phyloP scores from a whole-genome alignment of 2,888 invertebrate genomes.

The Cabera pusaria region DNA sequence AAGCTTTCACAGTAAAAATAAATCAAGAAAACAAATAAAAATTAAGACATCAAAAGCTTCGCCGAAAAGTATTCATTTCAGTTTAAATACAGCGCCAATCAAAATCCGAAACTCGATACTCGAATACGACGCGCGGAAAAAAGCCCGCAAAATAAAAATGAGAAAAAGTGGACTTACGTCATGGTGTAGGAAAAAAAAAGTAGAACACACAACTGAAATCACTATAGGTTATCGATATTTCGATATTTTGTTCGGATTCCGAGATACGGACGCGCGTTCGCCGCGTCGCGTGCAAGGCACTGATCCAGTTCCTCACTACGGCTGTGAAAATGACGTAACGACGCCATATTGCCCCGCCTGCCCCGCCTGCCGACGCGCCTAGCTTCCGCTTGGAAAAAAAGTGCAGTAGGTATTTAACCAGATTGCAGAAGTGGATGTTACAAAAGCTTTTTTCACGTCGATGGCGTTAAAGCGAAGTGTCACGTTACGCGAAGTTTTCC shows the following conservation, averaged over 20 bases:
- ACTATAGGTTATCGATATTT: slow-evolving; percentile 23
- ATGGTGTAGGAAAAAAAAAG: slow-evolving; percentile 42
- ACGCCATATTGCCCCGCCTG: slow-evolving; percentile 63
- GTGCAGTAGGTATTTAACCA: slow-evolving; percentile 61
- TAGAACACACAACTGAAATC: slow-evolving; percentile 34
- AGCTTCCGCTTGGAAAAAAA: slow-evolving; percentile 34
- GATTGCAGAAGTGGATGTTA: slow-evolving; percentile 66
- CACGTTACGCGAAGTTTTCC: slow-evolving; percentile 44
- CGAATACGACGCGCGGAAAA: slow-evolving; percentile 43
- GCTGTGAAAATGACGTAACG: slow-evolving; percentile 78
- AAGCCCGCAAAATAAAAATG: slow-evolving; percentile 52
- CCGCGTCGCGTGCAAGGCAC: slow-evolving; percentile 61
- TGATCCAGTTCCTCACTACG: slow-evolving; percentile 78
- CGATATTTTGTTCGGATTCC: slow-evolving; percentile 29
- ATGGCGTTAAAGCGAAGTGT: too few species aligned
- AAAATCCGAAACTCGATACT: slow-evolving; percentile 35
- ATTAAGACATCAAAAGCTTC: slow-evolving; percentile 9
- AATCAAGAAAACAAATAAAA: slow-evolving; percentile 9
- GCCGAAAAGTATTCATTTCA: slow-evolving; percentile 30
- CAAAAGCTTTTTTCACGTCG: slow-evolving; percentile 42
- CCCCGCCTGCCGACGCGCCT: slow-evolving; percentile 47
- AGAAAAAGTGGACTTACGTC: slow-evolving; percentile 67
- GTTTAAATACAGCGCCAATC: slow-evolving; percentile 26
- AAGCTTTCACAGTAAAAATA: not conserved
- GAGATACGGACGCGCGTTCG: slow-evolving; percentile 38